phyloP scores from a whole-genome alignment of 2,797 vertebrate species.

The Capromys pilorides region DNA sequence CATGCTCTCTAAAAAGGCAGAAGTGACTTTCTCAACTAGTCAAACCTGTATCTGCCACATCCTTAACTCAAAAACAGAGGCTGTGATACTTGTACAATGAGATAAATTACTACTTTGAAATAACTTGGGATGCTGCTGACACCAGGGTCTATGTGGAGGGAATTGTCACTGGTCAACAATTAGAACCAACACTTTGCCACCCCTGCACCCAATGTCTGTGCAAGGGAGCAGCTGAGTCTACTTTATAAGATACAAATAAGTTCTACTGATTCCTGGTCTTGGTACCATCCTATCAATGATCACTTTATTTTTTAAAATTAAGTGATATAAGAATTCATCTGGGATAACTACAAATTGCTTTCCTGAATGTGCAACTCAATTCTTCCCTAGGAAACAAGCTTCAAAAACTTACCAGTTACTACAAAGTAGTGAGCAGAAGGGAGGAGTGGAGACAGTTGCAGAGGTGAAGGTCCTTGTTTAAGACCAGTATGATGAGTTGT shows the following conservation, averaged over 20 bases:
- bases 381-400: not conserved
- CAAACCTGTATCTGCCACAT: not conserved
- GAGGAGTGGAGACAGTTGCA: too few species aligned
- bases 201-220: not conserved
- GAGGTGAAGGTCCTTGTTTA: not conserved
- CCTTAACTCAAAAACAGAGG: not conserved
- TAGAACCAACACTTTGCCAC: not conserved
- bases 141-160: not conserved
- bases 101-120: not conserved
- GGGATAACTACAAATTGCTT: not conserved
- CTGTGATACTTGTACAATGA: not conserved
- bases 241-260: not conserved
- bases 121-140: not conserved
- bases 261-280: fast-evolving
- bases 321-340: not conserved
- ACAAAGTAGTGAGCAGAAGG: fast-evolving
- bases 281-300: not conserved
- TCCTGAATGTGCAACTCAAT: not conserved
- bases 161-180: not conserved
- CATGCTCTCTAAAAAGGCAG: not conserved
- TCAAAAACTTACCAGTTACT: not conserved
- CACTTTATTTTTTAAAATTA: not conserved
- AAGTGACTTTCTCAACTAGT: not conserved
- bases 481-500: not conserved
- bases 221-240: not conserved